phyloP scores from a whole-genome alignment of 2,113 vertebrate species.

The Azemiops feae region DNA sequence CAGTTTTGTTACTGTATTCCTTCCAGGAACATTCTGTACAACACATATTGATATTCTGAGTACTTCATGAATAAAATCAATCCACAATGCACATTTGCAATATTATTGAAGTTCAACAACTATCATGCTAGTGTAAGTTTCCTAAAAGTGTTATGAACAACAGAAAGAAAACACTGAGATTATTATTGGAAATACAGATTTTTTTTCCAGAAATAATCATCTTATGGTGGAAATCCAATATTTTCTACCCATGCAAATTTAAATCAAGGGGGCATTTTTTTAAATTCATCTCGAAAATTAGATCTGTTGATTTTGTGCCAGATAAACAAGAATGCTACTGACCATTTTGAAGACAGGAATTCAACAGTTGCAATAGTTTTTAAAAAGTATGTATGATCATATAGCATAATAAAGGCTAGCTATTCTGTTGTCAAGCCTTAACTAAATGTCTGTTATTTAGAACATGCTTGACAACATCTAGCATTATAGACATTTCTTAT shows the following conservation, averaged over 20 bases:
- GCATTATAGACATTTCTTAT: neutral
- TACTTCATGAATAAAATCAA: neutral
- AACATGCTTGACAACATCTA: neutral
- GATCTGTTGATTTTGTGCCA: neutral
- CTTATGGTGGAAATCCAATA: neutral
- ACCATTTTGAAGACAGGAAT: neutral
- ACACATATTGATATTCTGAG: neutral
- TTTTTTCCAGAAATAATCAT: neutral
- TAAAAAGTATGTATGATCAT: neutral
- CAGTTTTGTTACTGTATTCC: neutral
- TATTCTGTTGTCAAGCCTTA: neutral
- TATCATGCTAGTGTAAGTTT: neutral
- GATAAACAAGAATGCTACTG: neutral
- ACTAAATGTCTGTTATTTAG: neutral
- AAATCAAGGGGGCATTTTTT: neutral
- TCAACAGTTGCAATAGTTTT: neutral
- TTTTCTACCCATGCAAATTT: neutral
- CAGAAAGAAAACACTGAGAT: neutral
- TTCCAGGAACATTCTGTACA: neutral
- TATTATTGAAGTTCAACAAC: neutral
- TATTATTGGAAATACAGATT: neutral
- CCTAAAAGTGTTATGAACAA: neutral
- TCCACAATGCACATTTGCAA: neutral
- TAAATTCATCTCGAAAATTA: neutral
- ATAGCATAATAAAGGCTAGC: neutral